Conservation (phyloP, 2,113 vertebrate genomes). For the Grammomys dolichurus region DNA sequence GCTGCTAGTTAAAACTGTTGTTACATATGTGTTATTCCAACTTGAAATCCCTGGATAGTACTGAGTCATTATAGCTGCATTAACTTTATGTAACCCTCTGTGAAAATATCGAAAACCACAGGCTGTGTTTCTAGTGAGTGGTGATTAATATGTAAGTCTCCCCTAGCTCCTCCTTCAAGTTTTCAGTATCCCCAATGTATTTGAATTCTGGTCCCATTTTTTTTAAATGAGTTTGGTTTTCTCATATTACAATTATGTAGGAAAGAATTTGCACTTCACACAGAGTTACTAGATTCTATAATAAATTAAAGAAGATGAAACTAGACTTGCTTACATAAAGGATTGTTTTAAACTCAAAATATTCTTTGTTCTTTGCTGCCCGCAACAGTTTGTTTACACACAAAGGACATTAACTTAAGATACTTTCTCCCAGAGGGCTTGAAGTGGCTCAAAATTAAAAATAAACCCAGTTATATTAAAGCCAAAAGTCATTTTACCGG, state of each 20-base stretch:
- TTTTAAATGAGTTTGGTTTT: not conserved
- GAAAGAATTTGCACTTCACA: conserved; percentile 18
- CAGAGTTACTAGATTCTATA: not conserved
- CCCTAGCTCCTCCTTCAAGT: not conserved
- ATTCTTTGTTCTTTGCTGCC: not conserved
- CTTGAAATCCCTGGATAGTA: not conserved
- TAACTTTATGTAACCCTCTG: not conserved
- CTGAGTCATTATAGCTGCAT: not conserved
- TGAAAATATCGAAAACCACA: conserved; percentile 19
- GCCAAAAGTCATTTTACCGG: not conserved
- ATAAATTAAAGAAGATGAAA: not conserved
- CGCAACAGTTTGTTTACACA: not conserved
- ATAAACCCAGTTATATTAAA: not conserved
- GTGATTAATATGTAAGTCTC: not conserved
- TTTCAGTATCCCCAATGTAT: not conserved
- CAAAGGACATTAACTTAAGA: not conserved
- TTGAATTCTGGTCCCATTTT: not conserved
- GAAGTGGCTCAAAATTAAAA: not conserved
- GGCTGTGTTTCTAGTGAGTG: not conserved
- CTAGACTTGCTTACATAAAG: not conserved
- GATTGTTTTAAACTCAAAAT: not conserved
- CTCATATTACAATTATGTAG: not conserved
- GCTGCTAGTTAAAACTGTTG: not conserved
- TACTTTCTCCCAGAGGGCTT: not conserved
- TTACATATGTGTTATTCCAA: not conserved